Evolutionary conservation across 2,113 vertebrate species (phyloP).

Genomic region (Pterocles burchelli): DNA sequence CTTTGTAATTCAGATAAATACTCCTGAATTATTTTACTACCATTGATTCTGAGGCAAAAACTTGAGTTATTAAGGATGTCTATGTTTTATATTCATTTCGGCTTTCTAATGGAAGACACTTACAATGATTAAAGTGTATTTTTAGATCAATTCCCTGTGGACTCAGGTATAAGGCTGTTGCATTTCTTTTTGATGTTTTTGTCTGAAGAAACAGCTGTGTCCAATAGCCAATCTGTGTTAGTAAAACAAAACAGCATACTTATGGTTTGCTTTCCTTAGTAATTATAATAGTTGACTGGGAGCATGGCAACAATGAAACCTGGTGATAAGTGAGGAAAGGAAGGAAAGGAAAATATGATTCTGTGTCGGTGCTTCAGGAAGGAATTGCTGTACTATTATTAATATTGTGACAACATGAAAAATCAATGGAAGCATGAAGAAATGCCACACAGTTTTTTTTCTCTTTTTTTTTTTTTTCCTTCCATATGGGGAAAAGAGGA

Average conservation of each 20-base stretch:
- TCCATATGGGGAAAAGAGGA: background rate
- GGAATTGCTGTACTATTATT: background rate
- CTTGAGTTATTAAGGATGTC: background rate
- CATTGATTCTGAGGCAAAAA: background rate
- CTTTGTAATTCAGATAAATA: background rate
- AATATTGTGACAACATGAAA: background rate
- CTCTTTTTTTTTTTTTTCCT: background rate
- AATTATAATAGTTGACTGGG: background rate
- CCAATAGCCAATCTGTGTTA: background rate
- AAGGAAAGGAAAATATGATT: background rate
- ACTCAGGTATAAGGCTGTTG: background rate
- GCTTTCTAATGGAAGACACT: background rate
- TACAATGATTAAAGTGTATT: background rate
- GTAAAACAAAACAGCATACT: background rate
- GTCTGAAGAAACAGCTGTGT: background rate
- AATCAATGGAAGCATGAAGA: background rate
- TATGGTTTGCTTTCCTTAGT: background rate
- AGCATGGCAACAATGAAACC: background rate
- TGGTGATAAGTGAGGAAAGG: background rate
- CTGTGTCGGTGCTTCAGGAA: background rate
- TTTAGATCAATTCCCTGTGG: background rate
- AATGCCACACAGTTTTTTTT: background rate
- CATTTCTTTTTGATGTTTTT: background rate
- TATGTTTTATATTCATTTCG: background rate
- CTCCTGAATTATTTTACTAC: background rate